Conservation (phyloP, 2,113 vertebrate genomes). For the Podilymbus podiceps region DNA sequence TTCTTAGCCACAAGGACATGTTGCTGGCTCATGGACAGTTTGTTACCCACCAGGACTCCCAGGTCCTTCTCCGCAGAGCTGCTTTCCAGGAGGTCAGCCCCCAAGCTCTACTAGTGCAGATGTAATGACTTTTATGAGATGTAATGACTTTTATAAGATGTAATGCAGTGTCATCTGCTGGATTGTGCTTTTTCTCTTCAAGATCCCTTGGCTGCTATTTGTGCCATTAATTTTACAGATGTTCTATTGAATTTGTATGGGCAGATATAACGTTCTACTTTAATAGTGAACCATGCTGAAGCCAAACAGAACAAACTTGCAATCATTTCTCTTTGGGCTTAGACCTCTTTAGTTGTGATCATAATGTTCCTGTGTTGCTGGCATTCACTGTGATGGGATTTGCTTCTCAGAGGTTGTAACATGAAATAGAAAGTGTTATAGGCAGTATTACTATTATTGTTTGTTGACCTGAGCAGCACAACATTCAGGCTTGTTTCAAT, state of each 20-base stretch:
- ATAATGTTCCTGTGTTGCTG: not conserved
- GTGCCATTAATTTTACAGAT: not conserved
- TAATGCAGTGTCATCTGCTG: not conserved
- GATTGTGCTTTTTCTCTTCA: not conserved
- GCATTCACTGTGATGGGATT: not conserved
- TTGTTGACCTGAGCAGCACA: not conserved
- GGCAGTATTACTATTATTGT: not conserved
- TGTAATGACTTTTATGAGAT: not conserved
- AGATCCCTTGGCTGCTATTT: not conserved
- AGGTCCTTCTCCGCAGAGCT: too few relatives aligned
- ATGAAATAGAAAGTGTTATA: not conserved
- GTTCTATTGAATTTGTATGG: not conserved
- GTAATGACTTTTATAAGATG: not conserved
- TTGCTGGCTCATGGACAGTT: too few relatives aligned
- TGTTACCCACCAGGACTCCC: too few relatives aligned
- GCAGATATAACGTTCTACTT: not conserved
- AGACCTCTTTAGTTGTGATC: not conserved
- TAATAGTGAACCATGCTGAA: not conserved
- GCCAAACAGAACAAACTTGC: not conserved
- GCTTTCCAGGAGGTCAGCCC: too few relatives aligned
- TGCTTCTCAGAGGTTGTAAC: not conserved
- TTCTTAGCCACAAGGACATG: too few relatives aligned
- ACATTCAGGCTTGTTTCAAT: not conserved
- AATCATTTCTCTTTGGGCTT: not conserved
- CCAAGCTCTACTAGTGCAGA: too few relatives aligned